Evolutionary conservation across 2,797 vertebrate genomes (phyloP), one percentile per base, ranked within the genome.

Genomic region (Sebastes iracundus): DNA sequence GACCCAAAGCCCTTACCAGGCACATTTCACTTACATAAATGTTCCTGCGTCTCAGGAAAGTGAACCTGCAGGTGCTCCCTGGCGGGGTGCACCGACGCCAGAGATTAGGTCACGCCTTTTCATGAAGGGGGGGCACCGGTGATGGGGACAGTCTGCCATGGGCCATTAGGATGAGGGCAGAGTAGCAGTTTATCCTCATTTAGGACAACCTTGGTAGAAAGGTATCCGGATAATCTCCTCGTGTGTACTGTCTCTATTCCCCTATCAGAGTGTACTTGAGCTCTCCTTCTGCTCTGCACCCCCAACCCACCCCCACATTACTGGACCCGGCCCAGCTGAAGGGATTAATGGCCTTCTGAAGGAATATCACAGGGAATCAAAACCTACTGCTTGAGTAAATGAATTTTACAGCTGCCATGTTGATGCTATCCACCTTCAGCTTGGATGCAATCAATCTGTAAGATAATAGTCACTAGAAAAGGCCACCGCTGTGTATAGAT

Each of bases 301-400:
- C 42, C 42, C 42, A 46, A 58, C 60, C 20, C 86, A 61, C 77
- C 55, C 65, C 75, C 62, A 80, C 71, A 72, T 73, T 27, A 25
- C 83, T 90, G 90, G 91, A 74, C 61, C 61, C 61, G 12, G 61
- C 79, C 88, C 91, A 90, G 77, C 28, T 69, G 70, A 87, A 66
- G 61, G 87, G 85, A 92, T 92, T 88, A 92, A 81, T 55, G 75
- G 77, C 68, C 72, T 77, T 77, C 68, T 81, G 77, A 86, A 87
- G 79, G 75, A 82, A 59, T 72, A 87, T 86, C 78, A 79, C 70
- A 72, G 35, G 65, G 55, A 84, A 85, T 82, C 71, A 66, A 78
- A 80, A 72, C 77, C 81, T 35, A 13, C 69, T 58, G 73, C 77
- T 66, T 7, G n/a, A 82, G 56, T 25, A 4, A 78, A 90, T 82